Percentiles rank a stretch among this genome's conserved stretches.
Conservation (phyloP, 2,888 invertebrate genomes). For the Parnassius orleans region DNA sequence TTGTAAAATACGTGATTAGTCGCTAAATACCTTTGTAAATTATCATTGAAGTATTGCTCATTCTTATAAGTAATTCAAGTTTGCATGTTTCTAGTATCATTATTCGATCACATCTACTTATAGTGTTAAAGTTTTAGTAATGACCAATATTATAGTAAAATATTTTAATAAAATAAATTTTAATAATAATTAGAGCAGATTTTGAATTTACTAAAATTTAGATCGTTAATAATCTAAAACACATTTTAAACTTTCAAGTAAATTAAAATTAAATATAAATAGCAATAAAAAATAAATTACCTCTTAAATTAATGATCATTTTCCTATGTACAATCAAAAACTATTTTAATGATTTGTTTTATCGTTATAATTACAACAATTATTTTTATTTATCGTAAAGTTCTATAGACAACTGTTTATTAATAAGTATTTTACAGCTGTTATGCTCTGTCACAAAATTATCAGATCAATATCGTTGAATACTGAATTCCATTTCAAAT, state of each 20-base stretch:
- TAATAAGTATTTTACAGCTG: no score
- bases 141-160: slow-evolving; percentile 73
- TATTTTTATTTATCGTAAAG: no score
- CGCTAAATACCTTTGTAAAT: slow-evolving; percentile 35
- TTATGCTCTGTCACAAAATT: no score
- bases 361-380: neutral
- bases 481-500: no score
- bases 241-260: slow-evolving; percentile 47
- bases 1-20: slow-evolving; percentile 32
- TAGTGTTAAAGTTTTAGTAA: slow-evolving; percentile 60
- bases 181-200: slow-evolving; percentile 33
- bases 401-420: no score
- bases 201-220: slow-evolving; percentile 49
- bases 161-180: slow-evolving; percentile 56
- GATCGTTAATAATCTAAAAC: slow-evolving; percentile 58
- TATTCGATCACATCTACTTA: slow-evolving; percentile 50
- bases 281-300: slow-evolving; percentile 63
- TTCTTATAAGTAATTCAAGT: slow-evolving; percentile 53
- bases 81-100: slow-evolving; percentile 61
- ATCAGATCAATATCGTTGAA: no score
- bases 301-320: slow-evolving; percentile 38
- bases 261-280: slow-evolving; percentile 51
- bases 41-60: slow-evolving; percentile 60
- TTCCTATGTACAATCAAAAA: slow-evolving; percentile 44
- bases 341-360: slow-evolving; percentile 31